These are phyloP conservation scores for Rousettus leschenaultii DNA, from an alignment of 2,113 vertebrate species.

Conservation along the genomic window DNA sequence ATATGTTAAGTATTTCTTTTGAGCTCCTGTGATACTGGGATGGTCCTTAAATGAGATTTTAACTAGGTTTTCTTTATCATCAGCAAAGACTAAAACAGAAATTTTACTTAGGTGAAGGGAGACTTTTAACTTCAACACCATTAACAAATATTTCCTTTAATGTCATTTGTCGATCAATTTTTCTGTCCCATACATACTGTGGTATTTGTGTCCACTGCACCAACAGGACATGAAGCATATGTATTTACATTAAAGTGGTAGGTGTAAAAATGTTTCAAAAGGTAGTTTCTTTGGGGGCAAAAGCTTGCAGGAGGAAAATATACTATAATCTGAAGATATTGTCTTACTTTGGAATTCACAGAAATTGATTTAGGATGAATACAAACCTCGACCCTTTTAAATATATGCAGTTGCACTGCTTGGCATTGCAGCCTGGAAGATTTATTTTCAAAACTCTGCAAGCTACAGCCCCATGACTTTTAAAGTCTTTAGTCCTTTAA, in stretches of 20 bases:
- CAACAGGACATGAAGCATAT: not conserved
- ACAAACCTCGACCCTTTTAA: slow-evolving; percentile 29
- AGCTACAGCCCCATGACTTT: slow-evolving; percentile 55
- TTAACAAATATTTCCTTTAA: slow-evolving; percentile 48
- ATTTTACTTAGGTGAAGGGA: slow-evolving; percentile 2
- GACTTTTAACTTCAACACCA: slow-evolving; percentile 24
- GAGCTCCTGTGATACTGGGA: slow-evolving; percentile 52
- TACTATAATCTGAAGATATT: not conserved
- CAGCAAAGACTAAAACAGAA: not conserved
- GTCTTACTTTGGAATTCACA: not conserved
- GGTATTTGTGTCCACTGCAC: not conserved
- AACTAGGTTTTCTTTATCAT: slow-evolving; percentile 64
- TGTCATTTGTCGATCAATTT: not conserved
- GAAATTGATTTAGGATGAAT: not conserved
- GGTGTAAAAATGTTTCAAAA: not conserved
- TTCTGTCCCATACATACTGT: not conserved
- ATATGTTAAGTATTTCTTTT: slow-evolving; percentile 76
- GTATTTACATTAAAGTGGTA: not conserved
- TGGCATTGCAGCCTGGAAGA: slow-evolving; percentile 23
- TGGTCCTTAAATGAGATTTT: slow-evolving; percentile 77
- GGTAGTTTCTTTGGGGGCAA: not conserved
- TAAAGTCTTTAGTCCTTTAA: slow-evolving; percentile 67
- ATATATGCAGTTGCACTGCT: not conserved
- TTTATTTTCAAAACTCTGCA: slow-evolving; percentile 58
- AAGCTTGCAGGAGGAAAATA: not conserved